Percentiles rank a stretch among this genome's conserved stretches.
phyloP scores from a whole-genome alignment of 1,140 invertebrate species.

The Ylistrum balloti region DNA sequence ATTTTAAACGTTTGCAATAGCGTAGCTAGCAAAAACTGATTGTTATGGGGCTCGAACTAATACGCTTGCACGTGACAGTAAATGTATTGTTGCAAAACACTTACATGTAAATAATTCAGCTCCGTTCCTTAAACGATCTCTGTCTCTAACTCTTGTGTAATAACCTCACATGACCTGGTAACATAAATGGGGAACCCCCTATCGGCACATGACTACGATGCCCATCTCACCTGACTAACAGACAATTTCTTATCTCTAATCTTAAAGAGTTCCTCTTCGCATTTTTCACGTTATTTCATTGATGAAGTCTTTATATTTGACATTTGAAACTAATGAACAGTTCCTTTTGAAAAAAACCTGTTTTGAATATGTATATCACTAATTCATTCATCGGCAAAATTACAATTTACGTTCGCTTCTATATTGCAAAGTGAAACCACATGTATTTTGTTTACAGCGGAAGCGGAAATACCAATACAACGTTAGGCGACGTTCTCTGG shows the following conservation, averaged over 20 bases:
- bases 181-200: too few species aligned
- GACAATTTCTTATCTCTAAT: background rate
- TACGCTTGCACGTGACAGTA: too few species aligned
- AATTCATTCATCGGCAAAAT: too few species aligned
- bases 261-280: background rate
- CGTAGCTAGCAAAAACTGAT: too few species aligned
- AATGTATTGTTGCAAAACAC: background rate
- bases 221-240: background rate
- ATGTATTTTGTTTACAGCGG: constrained; percentile 29
- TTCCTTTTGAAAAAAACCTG: too few species aligned
- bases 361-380: too few species aligned
- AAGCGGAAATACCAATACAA: background rate
- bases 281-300: background rate
- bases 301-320: too few species aligned
- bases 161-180: background rate
- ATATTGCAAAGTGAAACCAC: constrained; percentile 12
- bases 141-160: background rate
- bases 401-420: too few species aligned
- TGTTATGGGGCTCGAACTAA: too few species aligned
- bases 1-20: too few species aligned
- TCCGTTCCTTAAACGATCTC: background rate
- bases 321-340: too few species aligned
- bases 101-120: background rate
- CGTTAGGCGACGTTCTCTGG: background rate
- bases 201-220: background rate